These are phyloP conservation scores for Theonella swinhoei DNA, from an alignment of 37 sponge, comb jelly and placozoan genomes.

Conservation along the genomic window DNA sequence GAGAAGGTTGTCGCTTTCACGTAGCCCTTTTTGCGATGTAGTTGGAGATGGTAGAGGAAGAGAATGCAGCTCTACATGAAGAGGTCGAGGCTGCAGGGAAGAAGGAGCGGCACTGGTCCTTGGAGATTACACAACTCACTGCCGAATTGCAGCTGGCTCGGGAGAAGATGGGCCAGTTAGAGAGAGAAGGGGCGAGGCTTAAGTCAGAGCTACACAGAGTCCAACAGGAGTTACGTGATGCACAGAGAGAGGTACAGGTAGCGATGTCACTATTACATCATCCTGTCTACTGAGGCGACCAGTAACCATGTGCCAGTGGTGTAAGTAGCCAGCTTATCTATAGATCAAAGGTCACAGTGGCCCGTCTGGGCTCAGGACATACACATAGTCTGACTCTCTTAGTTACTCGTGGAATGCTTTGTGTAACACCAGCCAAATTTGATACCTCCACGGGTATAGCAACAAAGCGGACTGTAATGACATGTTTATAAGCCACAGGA, in stretches of 20 bases:
- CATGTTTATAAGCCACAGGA: neutral
- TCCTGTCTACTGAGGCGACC: too few species aligned
- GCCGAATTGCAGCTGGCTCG: constrained; percentile 15
- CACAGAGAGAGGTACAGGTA: constrained; percentile 1
- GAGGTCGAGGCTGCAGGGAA: neutral
- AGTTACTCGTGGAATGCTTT: neutral
- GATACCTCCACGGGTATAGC: too few species aligned
- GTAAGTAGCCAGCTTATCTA: too few species aligned
- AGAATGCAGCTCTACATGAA: neutral
- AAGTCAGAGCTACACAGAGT: neutral
- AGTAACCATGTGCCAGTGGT: too few species aligned
- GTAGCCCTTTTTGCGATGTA: neutral
- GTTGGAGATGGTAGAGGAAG: constrained; percentile 7
- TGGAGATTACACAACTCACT: constrained; percentile 19
- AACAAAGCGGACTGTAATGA: neutral
- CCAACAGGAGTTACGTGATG: neutral
- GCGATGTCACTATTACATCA: neutral
- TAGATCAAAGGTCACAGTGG: too few species aligned
- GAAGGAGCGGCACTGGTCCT: constrained; percentile 33
- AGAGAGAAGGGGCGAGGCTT: constrained; percentile 22
- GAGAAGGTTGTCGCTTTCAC: too few species aligned
- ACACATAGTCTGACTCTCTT: neutral
- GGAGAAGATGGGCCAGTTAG: constrained; percentile 21
- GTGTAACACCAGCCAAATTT: neutral
- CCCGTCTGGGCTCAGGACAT: neutral